Percentiles rank a stretch among this genome's conserved stretches.
phyloP scores from a whole-genome alignment of 1,140 invertebrate genomes.

The Pemphigus obesinymphae region DNA sequence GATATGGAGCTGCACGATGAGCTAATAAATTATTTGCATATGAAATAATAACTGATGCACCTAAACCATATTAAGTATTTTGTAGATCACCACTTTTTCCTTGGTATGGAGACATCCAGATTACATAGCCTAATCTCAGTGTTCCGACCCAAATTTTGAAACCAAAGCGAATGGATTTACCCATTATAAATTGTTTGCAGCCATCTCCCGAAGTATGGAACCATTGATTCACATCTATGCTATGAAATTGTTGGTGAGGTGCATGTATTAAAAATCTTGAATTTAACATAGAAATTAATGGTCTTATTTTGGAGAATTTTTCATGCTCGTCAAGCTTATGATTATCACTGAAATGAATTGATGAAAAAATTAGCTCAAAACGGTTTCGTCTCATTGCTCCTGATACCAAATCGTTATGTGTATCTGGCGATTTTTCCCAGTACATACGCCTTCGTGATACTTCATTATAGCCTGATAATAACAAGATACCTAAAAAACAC shows the following conservation, averaged over 20 bases:
- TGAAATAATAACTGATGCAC: slow-evolving; percentile 26
- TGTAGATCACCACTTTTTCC: slow-evolving; percentile 19
- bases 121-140: slow-evolving; percentile 30
- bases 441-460: slow-evolving; percentile 11
- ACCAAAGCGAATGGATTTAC: slow-evolving; percentile 53
- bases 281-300: too few species aligned
- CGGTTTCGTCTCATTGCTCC: slow-evolving; percentile 43
- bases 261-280: too few species aligned
- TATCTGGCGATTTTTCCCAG: slow-evolving; percentile 41
- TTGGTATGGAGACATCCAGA: slow-evolving; percentile 38
- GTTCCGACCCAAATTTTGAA: slow-evolving; percentile 52
- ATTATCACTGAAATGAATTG: too few species aligned
- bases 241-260: slow-evolving; percentile 48
- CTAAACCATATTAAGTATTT: slow-evolving; percentile 25
- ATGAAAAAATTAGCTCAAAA: slow-evolving; percentile 45
- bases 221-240: slow-evolving; percentile 55
- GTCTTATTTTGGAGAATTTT: too few species aligned
- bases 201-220: slow-evolving; percentile 54
- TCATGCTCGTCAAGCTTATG: too few species aligned
- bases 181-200: slow-evolving; percentile 52
- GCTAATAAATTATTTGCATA: slow-evolving; percentile 27
- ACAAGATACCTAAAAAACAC: slow-evolving; percentile 1
- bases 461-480: neutral
- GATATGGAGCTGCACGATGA: slow-evolving; percentile 10
- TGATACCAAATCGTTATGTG: slow-evolving; percentile 44